Conservation (phyloP, 2,113 vertebrate species). For the Probosciger aterrimus region DNA sequence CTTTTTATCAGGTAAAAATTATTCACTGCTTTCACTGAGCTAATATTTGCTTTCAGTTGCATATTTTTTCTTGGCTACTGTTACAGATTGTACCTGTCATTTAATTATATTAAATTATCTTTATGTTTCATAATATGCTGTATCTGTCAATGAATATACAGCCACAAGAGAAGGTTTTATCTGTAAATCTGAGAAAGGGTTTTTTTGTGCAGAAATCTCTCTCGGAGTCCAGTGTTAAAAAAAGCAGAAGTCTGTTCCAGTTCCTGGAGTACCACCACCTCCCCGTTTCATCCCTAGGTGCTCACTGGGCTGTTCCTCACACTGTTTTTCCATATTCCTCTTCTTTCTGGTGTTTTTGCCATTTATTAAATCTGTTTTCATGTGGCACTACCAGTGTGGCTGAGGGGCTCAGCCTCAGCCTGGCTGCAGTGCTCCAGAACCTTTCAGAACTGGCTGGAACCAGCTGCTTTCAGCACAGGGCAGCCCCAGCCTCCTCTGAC, state of each 20-base stretch:
- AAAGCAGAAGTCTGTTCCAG: accelerated
- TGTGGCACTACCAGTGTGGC: accelerated
- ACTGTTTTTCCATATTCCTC: not conserved
- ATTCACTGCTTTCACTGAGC: not conserved
- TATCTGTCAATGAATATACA: not conserved
- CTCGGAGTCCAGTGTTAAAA: not conserved
- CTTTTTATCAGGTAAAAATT: not conserved
- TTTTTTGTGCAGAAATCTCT: not conserved
- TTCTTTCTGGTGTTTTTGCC: not conserved
- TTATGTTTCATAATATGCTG: not conserved
- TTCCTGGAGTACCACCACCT: not conserved
- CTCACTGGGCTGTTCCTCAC: not conserved
- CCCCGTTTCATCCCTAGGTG: accelerated
- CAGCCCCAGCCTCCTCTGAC: not conserved
- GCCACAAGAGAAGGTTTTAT: not conserved
- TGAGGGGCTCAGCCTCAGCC: not conserved
- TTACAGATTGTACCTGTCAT: not conserved
- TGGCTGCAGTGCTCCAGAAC: not conserved
- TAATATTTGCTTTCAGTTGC: not conserved
- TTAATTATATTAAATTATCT: not conserved
- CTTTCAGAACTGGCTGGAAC: not conserved
- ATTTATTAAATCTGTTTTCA: not conserved
- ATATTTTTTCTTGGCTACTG: not conserved
- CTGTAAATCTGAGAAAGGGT: not conserved
- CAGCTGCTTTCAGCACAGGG: accelerated